Evolutionary conservation across 2,113 vertebrate species (phyloP), one percentile per base, ranked within the genome.

Genomic region (Athene noctua): DNA sequence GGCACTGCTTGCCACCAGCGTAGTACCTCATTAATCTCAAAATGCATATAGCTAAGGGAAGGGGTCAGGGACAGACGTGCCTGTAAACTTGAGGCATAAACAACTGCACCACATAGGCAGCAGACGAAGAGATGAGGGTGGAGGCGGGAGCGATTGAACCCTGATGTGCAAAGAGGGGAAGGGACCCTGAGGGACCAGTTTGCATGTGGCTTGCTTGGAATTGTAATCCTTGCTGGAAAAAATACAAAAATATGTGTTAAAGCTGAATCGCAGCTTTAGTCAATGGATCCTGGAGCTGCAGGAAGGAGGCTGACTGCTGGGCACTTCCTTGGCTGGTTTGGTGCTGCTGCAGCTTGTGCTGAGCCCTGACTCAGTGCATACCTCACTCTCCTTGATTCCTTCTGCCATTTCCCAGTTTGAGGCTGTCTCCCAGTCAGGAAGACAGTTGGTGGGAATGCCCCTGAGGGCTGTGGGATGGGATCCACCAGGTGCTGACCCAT

Each of bases 61-160:
- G 15, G 42, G 26, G 6, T 19, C 1, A 0, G 11, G 81, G 15
- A 30, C 2, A 3, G 62, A 23, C 0, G 1, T 3, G 1, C 11
- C 1, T 6, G 32, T 70, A 40, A 70, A 8, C 73, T 67, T 3
- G 1, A 22, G 51, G 77, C 55, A 91, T 77, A n/a, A 91, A 13
- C 40, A 58, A 4, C 49, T 25, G 75, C 32, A 30, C 8, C 8
- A 10, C 34, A 52, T 30, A 61, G 62, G 74, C 36, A 6, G 34
- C 5, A 4, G 82, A 67, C 59, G 61, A 62, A 70, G 42, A 38
- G 29, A 22, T 18, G 27, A 30, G 13, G 46, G 20, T 67, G 47
- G 63, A 88, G 66, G 20, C 0, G 0, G 26, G 20, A 89, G 38
- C 4, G 0, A 1, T 21, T 19, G 68, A 83, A 52, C 51, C 18